Conservation (phyloP, 2,888 invertebrate genomes). For the Heliconius sara region DNA sequence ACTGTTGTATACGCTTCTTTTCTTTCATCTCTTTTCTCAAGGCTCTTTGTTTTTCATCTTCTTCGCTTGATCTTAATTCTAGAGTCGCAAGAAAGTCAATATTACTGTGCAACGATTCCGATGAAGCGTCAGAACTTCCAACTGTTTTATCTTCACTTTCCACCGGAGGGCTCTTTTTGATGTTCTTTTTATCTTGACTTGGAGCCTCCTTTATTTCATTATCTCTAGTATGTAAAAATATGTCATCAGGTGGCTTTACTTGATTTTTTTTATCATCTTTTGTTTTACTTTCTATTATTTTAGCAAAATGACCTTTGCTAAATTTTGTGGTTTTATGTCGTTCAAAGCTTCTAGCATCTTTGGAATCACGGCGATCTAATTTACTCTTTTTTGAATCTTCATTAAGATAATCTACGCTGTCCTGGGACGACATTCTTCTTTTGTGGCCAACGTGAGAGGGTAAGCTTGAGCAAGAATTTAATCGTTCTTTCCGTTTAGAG, state of each 20-base stretch:
- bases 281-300: constrained; percentile 84
- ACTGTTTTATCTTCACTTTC: constrained; percentile 64
- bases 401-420: constrained; percentile 82
- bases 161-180: constrained; percentile 59
- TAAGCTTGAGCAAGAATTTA: constrained; percentile 84
- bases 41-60: constrained; percentile 84
- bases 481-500: constrained; percentile 84
- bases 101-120: constrained; percentile 76
- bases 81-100: constrained; percentile 84
- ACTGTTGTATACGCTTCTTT: constrained; percentile 80
- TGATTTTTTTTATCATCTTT: constrained; percentile 85
- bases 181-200: constrained; percentile 60
- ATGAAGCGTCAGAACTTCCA: constrained; percentile 55
- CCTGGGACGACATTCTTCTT: constrained; percentile 91
- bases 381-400: constrained; percentile 87
- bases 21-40: constrained; percentile 83
- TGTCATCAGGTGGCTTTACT: constrained; percentile 77
- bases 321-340: constrained; percentile 82
- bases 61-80: constrained; percentile 84
- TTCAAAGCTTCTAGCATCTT: constrained; percentile 82
- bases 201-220: constrained; percentile 60
- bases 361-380: constrained; percentile 88
- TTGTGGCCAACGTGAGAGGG: constrained; percentile 88
- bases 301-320: constrained; percentile 84
- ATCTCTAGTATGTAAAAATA: constrained; percentile 68